A percentile compares a stretch with the other conserved stretches of the same genome.
These are phyloP conservation scores for Crotophaga sulcirostris DNA, from an alignment of 2,113 vertebrate species.

Conservation along the genomic window DNA sequence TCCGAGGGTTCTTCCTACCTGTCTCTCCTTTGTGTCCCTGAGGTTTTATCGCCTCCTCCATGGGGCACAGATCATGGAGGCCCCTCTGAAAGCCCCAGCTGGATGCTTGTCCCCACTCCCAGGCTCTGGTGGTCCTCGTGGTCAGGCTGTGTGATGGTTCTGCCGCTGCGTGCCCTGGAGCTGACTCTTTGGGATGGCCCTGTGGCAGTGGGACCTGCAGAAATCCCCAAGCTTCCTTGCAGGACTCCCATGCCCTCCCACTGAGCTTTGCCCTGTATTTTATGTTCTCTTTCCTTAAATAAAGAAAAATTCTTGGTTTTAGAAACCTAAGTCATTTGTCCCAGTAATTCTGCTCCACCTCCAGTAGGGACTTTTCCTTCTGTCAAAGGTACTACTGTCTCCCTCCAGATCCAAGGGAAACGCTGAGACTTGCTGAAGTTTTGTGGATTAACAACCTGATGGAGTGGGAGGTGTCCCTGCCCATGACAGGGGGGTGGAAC, in stretches of 20 bases:
- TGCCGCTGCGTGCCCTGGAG: not conserved
- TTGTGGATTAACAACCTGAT: not conserved
- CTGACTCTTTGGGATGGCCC: not conserved
- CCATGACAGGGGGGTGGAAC: no score
- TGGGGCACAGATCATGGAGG: fast-evolving
- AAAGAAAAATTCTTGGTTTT: not conserved
- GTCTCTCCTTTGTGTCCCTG: fast-evolving
- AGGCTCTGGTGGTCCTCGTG: not conserved
- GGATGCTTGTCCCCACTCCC: not conserved
- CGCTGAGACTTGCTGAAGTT: not conserved
- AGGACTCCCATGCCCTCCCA: not conserved
- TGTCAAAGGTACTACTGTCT: not conserved
- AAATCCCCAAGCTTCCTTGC: not conserved
- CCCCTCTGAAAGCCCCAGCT: not conserved
- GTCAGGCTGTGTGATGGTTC: not conserved
- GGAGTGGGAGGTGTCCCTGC: no score
- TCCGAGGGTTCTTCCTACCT: not conserved
- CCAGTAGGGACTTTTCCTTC: not conserved
- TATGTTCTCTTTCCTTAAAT: not conserved
- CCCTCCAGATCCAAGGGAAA: not conserved
- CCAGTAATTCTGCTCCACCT: not conserved
- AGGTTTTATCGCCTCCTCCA: not conserved
- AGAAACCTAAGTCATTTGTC: not conserved
- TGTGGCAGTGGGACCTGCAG: not conserved
- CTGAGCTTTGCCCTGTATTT: not conserved